phyloP scores from a whole-genome alignment of 2,888 invertebrate genomes.

The Drosophila sordidapex region DNA sequence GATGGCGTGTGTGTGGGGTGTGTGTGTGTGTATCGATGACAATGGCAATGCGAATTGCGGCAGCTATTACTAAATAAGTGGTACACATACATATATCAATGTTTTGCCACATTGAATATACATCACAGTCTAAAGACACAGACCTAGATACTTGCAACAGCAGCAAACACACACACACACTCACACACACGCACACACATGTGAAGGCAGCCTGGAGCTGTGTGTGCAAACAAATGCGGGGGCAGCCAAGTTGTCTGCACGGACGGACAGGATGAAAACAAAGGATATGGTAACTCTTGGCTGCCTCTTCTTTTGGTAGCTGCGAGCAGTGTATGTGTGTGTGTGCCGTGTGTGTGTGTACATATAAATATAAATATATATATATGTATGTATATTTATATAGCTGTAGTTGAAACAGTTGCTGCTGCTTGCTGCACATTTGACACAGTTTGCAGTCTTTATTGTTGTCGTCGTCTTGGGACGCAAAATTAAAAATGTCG shows the following conservation, averaged over 20 bases:
- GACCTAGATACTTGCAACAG: constrained; percentile 8
- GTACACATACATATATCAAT: constrained; percentile 40
- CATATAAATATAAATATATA: neutral
- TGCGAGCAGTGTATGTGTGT: neutral
- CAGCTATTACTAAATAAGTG: constrained; percentile 35
- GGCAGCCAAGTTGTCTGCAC: constrained; percentile 44
- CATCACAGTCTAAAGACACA: constrained; percentile 9
- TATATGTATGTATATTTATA: constrained; percentile 2
- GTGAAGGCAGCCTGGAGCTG: constrained; percentile 51
- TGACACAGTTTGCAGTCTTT: constrained; percentile 58
- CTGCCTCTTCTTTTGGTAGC: constrained; percentile 12
- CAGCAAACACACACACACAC: constrained; percentile 5
- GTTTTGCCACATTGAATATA: constrained; percentile 44
- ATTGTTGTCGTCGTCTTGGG: constrained; percentile 32
- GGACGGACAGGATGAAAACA: constrained; percentile 44
- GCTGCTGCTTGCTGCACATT: constrained; percentile 56
- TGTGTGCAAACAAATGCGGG: constrained; percentile 66
- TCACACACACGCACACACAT: neutral
- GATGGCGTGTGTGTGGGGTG: neutral
- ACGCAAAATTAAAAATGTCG: constrained; percentile 66
- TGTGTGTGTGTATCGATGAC: constrained; percentile 32
- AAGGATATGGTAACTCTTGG: constrained; percentile 30
- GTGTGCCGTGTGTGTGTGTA: no score
- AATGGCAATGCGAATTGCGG: constrained; percentile 31
- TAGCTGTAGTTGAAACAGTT: constrained; percentile 60